Evolutionary conservation across 2,888 invertebrate genomes (phyloP).

Genomic region (Cephus pygmeus): DNA sequence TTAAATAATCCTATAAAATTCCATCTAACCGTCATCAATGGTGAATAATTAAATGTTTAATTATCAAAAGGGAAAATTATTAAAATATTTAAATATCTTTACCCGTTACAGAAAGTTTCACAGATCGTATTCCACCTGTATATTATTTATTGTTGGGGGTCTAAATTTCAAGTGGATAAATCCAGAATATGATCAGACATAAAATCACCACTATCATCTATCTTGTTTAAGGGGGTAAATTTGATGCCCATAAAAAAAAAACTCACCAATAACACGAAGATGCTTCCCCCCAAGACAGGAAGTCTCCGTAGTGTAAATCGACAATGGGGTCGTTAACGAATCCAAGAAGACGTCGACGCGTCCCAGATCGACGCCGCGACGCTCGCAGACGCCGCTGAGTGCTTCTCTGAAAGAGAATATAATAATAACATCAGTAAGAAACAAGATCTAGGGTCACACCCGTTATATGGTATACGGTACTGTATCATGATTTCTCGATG

Average conservation of each 20-base stretch:
- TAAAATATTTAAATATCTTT: too few relatives aligned
- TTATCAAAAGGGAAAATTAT: too few relatives aligned
- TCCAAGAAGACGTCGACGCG: slow-evolving; percentile 75
- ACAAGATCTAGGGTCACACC: neutral
- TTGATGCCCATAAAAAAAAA: neutral
- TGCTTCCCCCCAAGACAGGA: slow-evolving; percentile 76
- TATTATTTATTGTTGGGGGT: neutral
- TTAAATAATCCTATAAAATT: too few relatives aligned
- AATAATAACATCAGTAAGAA: neutral
- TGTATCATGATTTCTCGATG: neutral
- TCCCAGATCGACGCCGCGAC: slow-evolving; percentile 74
- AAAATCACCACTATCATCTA: neutral
- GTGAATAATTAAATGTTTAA: neutral
- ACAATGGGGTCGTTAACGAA: slow-evolving; percentile 73
- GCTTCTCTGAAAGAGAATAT: slow-evolving; percentile 70
- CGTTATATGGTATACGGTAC: neutral
- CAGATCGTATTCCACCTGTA: neutral
- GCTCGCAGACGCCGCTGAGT: slow-evolving; percentile 73
- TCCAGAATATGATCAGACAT: neutral
- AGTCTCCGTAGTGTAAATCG: slow-evolving; percentile 72
- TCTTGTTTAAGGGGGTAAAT: neutral
- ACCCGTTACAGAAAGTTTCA: neutral
- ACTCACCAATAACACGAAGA: slow-evolving; percentile 73
- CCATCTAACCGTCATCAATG: neutral
- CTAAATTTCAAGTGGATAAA: neutral